Evolutionary conservation across 2,113 vertebrate genomes (phyloP), one percentile per base, ranked within the genome.

Genomic region (Cervus canadensis): DNA sequence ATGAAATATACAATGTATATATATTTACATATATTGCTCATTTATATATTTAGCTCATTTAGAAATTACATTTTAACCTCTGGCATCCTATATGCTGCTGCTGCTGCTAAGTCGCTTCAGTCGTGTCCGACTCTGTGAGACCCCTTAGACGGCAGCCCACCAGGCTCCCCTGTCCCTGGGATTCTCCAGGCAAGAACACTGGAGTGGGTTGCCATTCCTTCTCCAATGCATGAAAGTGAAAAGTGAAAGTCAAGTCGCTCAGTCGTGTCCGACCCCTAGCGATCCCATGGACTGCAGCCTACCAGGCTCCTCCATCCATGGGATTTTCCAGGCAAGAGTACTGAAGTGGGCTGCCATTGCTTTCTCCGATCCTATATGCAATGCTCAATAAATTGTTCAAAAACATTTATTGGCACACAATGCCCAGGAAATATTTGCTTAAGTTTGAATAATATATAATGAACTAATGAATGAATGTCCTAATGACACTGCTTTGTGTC

Each of bases 91-190:
- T 3, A 79, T 9, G 91, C 16, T 54, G 54, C 33, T 67, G 33
- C 33, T n/a, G 33, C 62, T 19, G 62, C 33, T n/a, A 10, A 19
- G 7, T 19, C 2, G 0, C 62, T n/a, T 67, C 16, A 67, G 16
- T 64, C 0, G 1, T 67, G 16, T n/a, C 33, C 4, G 16, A n/a
- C 62, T n/a, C 62, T 67, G 33, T 67, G 1, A 0, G 2, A 67
- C 62, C 62, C 62, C 33, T 9, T 4, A n/a, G 62, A 67, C 0
- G 3, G 33, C 7, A 67, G 33, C 33, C 62, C 16, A 67, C 33
- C 3, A n/a, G 62, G 62, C 62, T 67, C 33, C 62, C 33, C 7
- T 0, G 0, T 10, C 33, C 33, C 33, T 19, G 33, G 15, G 62
- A 67, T n/a, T n/a, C 33, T 67, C 33, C 62, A 67, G 33, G 62